These are phyloP conservation scores for Pandemis cinnamomeana DNA, from an alignment of 2,888 invertebrate species.

Conservation along the genomic window DNA sequence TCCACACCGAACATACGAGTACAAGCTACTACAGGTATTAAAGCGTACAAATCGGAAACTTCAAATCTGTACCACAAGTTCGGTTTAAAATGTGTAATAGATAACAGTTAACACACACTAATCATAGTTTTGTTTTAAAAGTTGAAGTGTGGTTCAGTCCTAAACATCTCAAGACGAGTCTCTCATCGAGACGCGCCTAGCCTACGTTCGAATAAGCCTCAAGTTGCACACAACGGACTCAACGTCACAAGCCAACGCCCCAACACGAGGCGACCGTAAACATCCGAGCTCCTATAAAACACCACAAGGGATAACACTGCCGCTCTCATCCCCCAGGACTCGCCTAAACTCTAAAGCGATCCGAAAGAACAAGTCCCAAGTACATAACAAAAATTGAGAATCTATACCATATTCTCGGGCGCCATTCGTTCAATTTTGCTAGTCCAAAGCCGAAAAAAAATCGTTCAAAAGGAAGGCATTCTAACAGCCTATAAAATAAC, in stretches of 20 bases:
- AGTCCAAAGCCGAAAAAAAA: too few species aligned
- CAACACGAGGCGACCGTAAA: neutral
- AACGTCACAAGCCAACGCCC: neutral
- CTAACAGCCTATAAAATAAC: neutral
- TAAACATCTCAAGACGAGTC: neutral
- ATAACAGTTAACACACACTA: slow-evolving; percentile 61
- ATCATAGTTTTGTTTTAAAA: slow-evolving; percentile 76
- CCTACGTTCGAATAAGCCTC: neutral
- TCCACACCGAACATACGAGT: slow-evolving; percentile 45
- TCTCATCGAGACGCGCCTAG: neutral
- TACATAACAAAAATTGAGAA: too few species aligned
- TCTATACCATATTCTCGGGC: too few species aligned
- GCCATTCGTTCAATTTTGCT: too few species aligned
- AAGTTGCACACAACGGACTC: neutral
- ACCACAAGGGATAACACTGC: neutral
- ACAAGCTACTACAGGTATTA: slow-evolving; percentile 47
- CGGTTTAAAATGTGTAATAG: neutral
- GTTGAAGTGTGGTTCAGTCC: slow-evolving; percentile 65
- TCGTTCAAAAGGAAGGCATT: neutral
- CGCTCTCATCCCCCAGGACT: neutral
- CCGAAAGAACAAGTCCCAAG: too few species aligned
- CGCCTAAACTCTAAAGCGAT: neutral
- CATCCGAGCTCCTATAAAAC: neutral
- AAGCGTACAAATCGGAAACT: slow-evolving; percentile 15
- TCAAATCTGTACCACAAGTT: slow-evolving; percentile 28